These are phyloP conservation scores for Reticulitermes lucifugus DNA, from an alignment of 2,888 invertebrate species.

Conservation along the genomic window DNA sequence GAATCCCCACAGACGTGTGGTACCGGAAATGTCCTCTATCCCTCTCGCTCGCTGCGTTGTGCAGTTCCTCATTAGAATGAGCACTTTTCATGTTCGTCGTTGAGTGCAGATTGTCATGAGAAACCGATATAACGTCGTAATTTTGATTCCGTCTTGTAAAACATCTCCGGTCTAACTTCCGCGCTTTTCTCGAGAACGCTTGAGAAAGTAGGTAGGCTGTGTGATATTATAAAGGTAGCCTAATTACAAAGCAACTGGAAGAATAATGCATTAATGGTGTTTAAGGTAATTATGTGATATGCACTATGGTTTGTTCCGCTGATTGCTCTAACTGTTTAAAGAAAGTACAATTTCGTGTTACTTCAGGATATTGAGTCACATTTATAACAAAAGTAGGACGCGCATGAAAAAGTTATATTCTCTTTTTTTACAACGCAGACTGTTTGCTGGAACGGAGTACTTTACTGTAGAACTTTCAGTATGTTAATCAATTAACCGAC, in stretches of 20 bases:
- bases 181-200: conserved; percentile 1
- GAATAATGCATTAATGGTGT: conserved; percentile 46
- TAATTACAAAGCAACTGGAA: neutral
- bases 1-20: no score
- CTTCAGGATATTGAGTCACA: neutral
- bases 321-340: conserved; percentile 7
- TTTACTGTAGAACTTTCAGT: no score
- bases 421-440: neutral
- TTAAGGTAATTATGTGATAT: conserved; percentile 22
- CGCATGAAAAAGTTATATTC: neutral
- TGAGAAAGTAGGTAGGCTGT: neutral
- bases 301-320: conserved; percentile 14
- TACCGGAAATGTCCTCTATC: neutral
- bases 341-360: conserved; percentile 20
- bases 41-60: neutral
- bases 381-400: neutral
- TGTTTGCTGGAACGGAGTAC: neutral
- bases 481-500: no score
- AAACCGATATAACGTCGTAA: neutral
- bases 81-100: neutral
- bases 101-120: neutral
- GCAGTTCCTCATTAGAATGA: neutral
- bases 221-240: neutral
- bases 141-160: neutral
- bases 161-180: conserved; percentile 8